Evolutionary conservation across 2,888 invertebrate species (phyloP).

Genomic region (Nephrotoma flavescens): DNA sequence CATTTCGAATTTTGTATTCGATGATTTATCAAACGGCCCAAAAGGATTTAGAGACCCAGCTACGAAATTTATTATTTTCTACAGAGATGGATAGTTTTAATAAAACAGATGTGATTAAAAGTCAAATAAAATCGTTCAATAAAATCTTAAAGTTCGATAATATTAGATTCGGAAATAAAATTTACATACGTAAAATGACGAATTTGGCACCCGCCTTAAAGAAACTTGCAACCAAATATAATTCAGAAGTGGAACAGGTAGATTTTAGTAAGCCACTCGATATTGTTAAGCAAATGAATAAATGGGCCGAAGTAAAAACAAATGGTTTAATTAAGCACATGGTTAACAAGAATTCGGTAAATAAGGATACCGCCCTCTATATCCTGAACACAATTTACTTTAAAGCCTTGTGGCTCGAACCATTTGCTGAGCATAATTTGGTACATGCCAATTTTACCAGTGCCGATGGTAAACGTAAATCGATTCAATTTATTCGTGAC

Average conservation of each 20-base stretch:
- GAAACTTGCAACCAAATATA: neutral
- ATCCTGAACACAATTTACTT: neutral
- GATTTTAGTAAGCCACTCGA: neutral
- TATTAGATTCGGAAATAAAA: neutral
- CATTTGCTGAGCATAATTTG: neutral
- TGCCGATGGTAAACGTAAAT: neutral
- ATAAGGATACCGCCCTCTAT: neutral
- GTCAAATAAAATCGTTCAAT: neutral
- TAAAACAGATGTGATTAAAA: neutral
- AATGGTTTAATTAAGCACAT: neutral
- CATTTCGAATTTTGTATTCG: neutral
- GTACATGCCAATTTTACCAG: neutral
- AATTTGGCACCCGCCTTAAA: neutral
- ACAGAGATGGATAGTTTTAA: neutral
- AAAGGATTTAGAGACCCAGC: neutral
- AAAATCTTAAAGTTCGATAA: neutral
- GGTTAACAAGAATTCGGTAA: neutral
- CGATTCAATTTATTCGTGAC: neutral
- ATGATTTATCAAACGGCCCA: neutral
- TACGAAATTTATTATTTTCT: neutral
- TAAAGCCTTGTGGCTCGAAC: neutral
- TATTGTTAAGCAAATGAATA: neutral
- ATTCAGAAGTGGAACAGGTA: neutral
- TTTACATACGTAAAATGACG: neutral
- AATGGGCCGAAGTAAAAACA: neutral